Evolutionary conservation across 92 coral and sea anemone genomes (phyloP), one percentile per base, ranked within the genome.

Genomic region (Palythoa grandiflora): DNA sequence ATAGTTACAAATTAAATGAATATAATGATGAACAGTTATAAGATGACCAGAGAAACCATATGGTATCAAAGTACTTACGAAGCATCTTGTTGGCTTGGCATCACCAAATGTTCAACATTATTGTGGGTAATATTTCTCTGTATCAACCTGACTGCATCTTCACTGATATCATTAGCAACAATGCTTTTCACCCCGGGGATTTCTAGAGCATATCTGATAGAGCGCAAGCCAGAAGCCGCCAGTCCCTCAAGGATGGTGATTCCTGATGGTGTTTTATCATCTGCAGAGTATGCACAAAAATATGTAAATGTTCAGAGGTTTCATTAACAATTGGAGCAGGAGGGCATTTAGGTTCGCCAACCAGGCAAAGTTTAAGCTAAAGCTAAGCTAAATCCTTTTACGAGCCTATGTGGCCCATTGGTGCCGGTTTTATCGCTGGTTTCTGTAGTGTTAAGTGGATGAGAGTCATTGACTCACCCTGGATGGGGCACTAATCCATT

Each of bases 141-240:
- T 73, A 97, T 97, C 84, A 96, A 88, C 71, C 87, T 88, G 84
- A 90, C 93, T 17, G 99, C 99, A 91, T 97, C 99, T 28, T 89
- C 90, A 90, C 99, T 97, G 84, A 97, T 97, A 78, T 97, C 99
- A 86, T 95, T 97, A 16, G 99, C 98, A 79, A 93, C 79, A 53
- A 97, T 92, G 6, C 79, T 87, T 75, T 90, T 87, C 78, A 97
- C 90, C 53, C 95, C 93, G 17, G 90, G 89, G 1, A 97, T 90
- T 88, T 97, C 99, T 68, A 95, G 77, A 60, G 99, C 98, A 89
- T 97, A 97, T 90, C 99, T 92, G 75, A 94, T 92, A 61, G 99
- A 94, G 6, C 99, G 95, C 50, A 97, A 89, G n/a, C 99, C 99
- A 84, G 99, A 93, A 5, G 99, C 99, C n/a, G 99, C 91, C 12